phyloP scores from a whole-genome alignment of 2,888 invertebrate species.

The Lottia scabra region DNA sequence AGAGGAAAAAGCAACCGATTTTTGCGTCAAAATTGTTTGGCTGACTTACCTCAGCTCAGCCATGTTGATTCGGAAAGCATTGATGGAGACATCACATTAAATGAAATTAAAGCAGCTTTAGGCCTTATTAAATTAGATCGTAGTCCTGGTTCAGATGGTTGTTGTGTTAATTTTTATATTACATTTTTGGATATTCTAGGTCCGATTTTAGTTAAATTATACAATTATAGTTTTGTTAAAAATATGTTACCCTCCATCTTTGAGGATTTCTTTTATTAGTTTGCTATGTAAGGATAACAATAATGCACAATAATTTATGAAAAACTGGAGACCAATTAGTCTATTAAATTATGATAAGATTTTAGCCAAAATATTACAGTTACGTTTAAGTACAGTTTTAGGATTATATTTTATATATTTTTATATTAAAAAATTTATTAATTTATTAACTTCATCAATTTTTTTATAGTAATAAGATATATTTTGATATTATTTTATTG shows the following conservation, averaged over 20 bases:
- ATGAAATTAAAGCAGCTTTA: neutral
- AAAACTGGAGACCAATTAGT: conserved; percentile 41
- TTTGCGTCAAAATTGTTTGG: neutral
- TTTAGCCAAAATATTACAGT: too few relatives aligned
- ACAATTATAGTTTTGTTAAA: conserved; percentile 10
- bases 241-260: conserved; percentile 17
- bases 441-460: too few relatives aligned
- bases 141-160: neutral
- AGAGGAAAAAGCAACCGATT: neutral
- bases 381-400: too few relatives aligned
- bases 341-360: conserved; percentile 24
- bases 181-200: neutral
- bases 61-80: neutral
- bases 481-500: too few relatives aligned
- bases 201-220: neutral
- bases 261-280: conserved; percentile 24
- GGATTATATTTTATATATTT: too few relatives aligned
- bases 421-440: too few relatives aligned
- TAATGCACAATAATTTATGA: conserved; percentile 26
- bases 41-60: neutral
- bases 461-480: too few relatives aligned
- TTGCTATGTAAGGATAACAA: conserved; percentile 35
- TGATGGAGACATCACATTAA: neutral
- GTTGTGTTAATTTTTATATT: neutral
- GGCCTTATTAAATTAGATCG: neutral